Percentiles rank a stretch among this genome's conserved stretches.
Evolutionary conservation across 1,140 invertebrate genomes (phyloP).

Genomic region (Drosophila malerkotliana): DNA sequence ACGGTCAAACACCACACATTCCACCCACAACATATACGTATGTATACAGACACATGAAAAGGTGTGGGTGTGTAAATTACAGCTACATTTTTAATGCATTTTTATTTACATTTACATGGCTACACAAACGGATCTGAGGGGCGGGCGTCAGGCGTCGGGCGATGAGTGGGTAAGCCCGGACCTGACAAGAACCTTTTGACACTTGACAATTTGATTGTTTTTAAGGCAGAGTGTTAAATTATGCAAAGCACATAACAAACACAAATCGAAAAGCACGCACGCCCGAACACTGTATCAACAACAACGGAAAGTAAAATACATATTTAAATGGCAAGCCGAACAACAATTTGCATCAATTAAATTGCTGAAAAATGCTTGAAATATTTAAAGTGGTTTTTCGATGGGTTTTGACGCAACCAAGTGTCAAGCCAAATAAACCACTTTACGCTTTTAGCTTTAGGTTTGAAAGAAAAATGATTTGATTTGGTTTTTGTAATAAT

Average conservation of each 20-base stretch:
- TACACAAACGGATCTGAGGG: constrained; percentile 5
- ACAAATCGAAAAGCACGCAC: constrained; percentile 36
- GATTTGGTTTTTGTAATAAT: background rate
- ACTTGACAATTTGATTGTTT: constrained; percentile 80
- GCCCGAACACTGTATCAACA: constrained; percentile 27
- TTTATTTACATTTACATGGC: constrained; percentile 68
- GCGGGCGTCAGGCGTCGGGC: background rate
- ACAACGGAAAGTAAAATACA: constrained; percentile 29
- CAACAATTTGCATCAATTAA: constrained; percentile 49
- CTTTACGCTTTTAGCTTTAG: constrained; percentile 4
- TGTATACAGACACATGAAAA: background rate
- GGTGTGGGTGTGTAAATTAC: constrained; percentile 47
- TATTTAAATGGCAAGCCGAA: constrained; percentile 25
- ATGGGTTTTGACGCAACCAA: constrained; percentile 12
- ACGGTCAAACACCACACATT: constrained; percentile 18
- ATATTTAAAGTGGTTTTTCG: constrained; percentile 18
- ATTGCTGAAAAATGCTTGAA: constrained; percentile 12
- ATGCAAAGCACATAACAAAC: constrained; percentile 63
- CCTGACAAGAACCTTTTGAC: constrained; percentile 66
- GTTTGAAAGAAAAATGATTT: background rate
- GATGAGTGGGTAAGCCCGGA: constrained; percentile 10
- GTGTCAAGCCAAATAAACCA: background rate
- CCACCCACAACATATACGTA: background rate
- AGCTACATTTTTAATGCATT: constrained; percentile 76
- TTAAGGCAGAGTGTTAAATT: constrained; percentile 78